These are phyloP conservation scores for Drosophila atroscutellata DNA, from an alignment of 2,888 invertebrate genomes.

Conservation along the genomic window DNA sequence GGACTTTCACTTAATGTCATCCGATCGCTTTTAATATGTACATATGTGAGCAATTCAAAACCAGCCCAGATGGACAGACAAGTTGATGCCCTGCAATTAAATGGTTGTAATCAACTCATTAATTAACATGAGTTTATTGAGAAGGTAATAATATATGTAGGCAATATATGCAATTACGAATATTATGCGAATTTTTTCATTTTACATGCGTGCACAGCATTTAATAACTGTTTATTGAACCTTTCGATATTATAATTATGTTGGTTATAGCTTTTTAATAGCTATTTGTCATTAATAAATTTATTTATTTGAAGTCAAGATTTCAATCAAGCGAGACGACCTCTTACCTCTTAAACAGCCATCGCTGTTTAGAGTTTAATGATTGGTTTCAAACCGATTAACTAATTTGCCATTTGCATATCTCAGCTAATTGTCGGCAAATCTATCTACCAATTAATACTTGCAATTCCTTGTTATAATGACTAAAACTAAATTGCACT, in stretches of 20 bases:
- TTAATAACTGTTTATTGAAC: neutral
- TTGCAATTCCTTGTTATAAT: neutral
- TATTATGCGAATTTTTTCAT: too few species aligned
- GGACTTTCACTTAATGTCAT: slow-evolving; percentile 68
- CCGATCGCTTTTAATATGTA: slow-evolving; percentile 25
- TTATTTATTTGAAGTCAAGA: neutral
- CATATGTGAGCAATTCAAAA: slow-evolving; percentile 5
- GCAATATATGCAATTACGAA: neutral
- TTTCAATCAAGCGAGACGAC: neutral
- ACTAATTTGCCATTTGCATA: neutral
- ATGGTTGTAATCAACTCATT: neutral
- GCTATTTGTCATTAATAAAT: neutral
- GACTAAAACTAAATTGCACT: neutral
- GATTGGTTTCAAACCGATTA: neutral
- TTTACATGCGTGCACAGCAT: too few species aligned
- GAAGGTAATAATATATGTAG: neutral
- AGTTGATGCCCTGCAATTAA: slow-evolving; percentile 13
- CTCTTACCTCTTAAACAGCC: accelerated
- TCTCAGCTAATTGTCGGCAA: neutral
- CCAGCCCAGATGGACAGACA: neutral
- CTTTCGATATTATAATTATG: neutral
- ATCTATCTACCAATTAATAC: neutral
- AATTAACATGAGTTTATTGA: neutral
- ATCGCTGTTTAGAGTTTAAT: neutral
- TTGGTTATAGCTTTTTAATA: neutral